Conservation (phyloP, 2,113 vertebrate species). For the Zapornia atra region DNA sequence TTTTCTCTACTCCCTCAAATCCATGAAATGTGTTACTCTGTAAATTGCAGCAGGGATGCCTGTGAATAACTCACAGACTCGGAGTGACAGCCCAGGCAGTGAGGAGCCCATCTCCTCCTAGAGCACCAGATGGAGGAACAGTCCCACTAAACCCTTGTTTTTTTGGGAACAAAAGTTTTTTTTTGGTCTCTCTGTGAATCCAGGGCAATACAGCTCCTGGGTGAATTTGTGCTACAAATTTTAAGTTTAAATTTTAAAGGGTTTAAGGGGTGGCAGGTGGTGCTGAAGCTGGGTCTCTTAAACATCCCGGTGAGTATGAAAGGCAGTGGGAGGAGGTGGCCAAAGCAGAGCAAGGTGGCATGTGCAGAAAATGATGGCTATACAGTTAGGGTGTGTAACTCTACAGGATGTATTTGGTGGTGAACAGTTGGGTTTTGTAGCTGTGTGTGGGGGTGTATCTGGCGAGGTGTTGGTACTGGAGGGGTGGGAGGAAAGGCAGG, state of each 20-base stretch:
- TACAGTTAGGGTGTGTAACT: not conserved
- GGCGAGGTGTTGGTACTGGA: not conserved
- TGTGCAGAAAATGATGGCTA: rapidly evolving
- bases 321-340: not conserved
- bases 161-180: not conserved
- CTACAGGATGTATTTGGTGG: rapidly evolving
- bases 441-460: rapidly evolving
- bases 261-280: not conserved
- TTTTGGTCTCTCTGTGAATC: not conserved
- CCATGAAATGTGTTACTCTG: not conserved
- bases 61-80: not conserved
- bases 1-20: not conserved
- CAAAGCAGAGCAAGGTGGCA: rapidly evolving
- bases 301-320: rapidly evolving
- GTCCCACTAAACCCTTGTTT: not conserved
- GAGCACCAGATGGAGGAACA: not conserved
- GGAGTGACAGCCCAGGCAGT: not conserved
- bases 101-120: not conserved
- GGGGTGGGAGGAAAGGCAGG: not conserved
- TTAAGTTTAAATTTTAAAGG: not conserved
- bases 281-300: not conserved
- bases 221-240: not conserved
- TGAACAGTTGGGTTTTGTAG: not conserved
- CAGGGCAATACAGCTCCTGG: rapidly evolving
- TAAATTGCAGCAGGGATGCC: not conserved